Base-by-base conservation (phyloP, 1,140 invertebrate genomes). In the Musca domestica region DNA sequence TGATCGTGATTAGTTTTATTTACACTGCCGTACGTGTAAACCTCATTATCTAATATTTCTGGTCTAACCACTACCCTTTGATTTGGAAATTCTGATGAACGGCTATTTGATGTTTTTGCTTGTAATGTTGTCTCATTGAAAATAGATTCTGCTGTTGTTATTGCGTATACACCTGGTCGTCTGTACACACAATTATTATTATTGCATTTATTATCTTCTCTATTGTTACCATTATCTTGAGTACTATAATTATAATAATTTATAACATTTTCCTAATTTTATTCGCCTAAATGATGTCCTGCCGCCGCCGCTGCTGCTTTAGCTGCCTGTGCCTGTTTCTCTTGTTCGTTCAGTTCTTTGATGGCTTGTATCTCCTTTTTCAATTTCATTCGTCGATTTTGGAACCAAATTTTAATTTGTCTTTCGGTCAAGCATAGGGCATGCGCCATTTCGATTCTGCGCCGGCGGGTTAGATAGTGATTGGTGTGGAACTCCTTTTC, bases 401-500 rank as follows among this genome's bases (percentile, higher is more conserved):
- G 96, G 86, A 98, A 98, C 96, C 96, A 98, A 83, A 98, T 98
- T 89, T 98, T 98, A 81, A 98, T 98, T 86, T 98, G 96, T 83
- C 96, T 87, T 86, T 98, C 96, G 74, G 95, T 98, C 74, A 98
- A 88, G 85, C 95, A 98, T 70, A 98, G 88, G 71, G 95, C 93
- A 84, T 98, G 95, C 73, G 96, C 96, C 92, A 99, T 98, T 86
- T 99, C 96, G 86, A 99, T 98, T 84, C 96, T 90, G 87, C 96
- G 89, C 87, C 96, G 90, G 84, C 96, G 90, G 77, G 96, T 98
- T 82, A 99, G 90, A 89, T 99, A 98, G 84, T 98, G 95, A 86
- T 98, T 98, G 83, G 95, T 98, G 88, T 98, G 96, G 87, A 99
- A 99, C 87, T 99, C 96, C 85, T 99, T 98, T 86, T 98, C 96